These are phyloP conservation scores for Nothoprocta pentlandii DNA, from an alignment of 2,113 vertebrate genomes.

Conservation along the genomic window DNA sequence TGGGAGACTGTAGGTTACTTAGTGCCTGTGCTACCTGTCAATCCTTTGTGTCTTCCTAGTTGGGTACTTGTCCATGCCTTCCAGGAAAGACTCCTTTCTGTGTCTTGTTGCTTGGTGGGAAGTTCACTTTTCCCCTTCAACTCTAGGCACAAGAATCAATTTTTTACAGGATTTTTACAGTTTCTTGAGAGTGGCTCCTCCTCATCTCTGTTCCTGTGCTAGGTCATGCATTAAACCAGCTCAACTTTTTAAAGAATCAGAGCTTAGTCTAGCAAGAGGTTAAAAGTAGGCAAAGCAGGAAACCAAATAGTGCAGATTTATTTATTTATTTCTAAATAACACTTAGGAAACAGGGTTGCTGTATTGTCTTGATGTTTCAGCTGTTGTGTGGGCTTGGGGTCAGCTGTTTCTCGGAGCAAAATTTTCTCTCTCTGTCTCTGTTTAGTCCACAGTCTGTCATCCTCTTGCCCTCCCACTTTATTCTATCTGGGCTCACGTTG, in stretches of 20 bases:
- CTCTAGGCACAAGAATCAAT: not conserved
- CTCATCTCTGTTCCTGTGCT: not conserved
- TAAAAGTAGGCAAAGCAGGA: not conserved
- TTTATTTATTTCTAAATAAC: fast-evolving
- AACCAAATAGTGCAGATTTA: not conserved
- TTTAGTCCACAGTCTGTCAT: not conserved
- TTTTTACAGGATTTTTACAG: not conserved
- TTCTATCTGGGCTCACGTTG: not conserved
- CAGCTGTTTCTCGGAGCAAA: not conserved
- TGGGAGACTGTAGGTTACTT: not conserved
- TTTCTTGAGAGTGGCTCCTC: not conserved
- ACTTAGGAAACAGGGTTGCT: not conserved
- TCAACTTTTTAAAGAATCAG: not conserved
- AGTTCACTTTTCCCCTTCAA: not conserved
- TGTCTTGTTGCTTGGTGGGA: not conserved
- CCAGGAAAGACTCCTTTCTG: not conserved
- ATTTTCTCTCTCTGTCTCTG: not conserved
- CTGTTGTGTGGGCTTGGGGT: not conserved
- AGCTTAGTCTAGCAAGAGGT: not conserved
- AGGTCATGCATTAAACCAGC: not conserved
- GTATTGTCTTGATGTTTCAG: not conserved
- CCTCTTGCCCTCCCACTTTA: not conserved
- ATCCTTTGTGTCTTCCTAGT: not conserved
- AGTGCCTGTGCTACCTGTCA: not conserved
- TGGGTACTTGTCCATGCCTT: not conserved